Evolutionary conservation across 1,140 invertebrate genomes (phyloP).

Genomic region (Drosophila tristis): DNA sequence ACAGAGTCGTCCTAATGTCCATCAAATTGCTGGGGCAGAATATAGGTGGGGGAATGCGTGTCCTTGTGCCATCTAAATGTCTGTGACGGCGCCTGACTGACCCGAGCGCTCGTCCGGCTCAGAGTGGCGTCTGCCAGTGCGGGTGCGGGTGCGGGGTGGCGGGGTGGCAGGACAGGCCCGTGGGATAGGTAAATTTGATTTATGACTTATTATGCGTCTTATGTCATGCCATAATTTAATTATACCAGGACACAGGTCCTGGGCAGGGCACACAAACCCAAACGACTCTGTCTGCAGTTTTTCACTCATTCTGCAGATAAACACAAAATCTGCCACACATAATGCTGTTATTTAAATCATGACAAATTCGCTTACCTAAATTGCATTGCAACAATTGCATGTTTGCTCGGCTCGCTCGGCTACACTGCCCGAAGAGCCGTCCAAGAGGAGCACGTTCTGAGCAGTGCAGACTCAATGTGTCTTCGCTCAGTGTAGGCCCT

Average conservation of each 20-base stretch:
- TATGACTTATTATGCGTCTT: constrained; percentile 84
- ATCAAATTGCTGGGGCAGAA: constrained; percentile 50
- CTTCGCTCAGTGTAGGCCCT: not conserved
- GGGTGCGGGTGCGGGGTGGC: not conserved
- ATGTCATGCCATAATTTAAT: constrained; percentile 84
- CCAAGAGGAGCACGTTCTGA: not conserved
- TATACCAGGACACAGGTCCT: constrained; percentile 73
- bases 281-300: constrained; percentile 44
- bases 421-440: constrained; percentile 14
- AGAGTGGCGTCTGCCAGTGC: constrained; percentile 35
- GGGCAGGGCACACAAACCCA: constrained; percentile 22
- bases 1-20: constrained; percentile 78
- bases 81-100: constrained; percentile 39
- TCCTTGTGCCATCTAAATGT: not conserved
- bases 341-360: constrained; percentile 76
- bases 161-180: constrained; percentile 25
- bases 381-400: constrained; percentile 78
- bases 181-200: constrained; percentile 84
- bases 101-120: not conserved
- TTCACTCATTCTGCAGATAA: constrained; percentile 17
- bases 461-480: no score
- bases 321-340: constrained; percentile 49
- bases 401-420: not conserved
- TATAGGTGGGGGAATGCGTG: not conserved
- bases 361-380: constrained; percentile 77